Conservation (phyloP, 2,888 invertebrate species). For the Celastrina argiolus region DNA sequence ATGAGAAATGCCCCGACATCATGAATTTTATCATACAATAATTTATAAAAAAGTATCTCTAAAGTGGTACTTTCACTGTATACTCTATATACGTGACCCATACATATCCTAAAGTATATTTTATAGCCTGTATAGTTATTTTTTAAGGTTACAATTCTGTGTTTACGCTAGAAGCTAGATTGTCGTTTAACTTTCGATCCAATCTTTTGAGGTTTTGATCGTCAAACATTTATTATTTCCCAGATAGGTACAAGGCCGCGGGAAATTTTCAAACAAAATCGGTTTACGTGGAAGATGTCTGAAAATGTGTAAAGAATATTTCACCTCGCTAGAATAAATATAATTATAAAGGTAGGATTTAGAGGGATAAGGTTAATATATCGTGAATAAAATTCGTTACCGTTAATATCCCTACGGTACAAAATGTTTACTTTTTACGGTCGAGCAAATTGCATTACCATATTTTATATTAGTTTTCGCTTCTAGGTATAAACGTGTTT, state of each 20-base stretch:
- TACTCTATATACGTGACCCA: too few species aligned
- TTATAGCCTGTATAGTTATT: too few species aligned
- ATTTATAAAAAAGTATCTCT: too few species aligned
- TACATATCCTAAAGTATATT: too few species aligned
- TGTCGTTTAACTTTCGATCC: too few species aligned
- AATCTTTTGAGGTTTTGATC: too few species aligned
- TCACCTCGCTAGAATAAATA: neutral
- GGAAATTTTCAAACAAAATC: neutral
- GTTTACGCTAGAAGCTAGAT: too few species aligned
- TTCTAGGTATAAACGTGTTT: neutral
- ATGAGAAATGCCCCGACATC: too few species aligned
- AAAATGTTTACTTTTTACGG: slow-evolving; percentile 1
- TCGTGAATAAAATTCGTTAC: neutral
- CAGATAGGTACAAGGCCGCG: neutral
- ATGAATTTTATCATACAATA: too few species aligned
- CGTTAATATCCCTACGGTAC: neutral
- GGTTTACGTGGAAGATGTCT: neutral
- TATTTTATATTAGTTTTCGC: slow-evolving; percentile 2
- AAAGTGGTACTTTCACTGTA: too few species aligned
- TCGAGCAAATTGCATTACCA: neutral
- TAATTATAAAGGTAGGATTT: neutral
- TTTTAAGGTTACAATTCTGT: too few species aligned
- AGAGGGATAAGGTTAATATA: neutral
- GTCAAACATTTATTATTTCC: neutral
- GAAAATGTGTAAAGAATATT: neutral